These are phyloP conservation scores for Canis aureus DNA, from an alignment of 2,113 vertebrate species.

Conservation along the genomic window DNA sequence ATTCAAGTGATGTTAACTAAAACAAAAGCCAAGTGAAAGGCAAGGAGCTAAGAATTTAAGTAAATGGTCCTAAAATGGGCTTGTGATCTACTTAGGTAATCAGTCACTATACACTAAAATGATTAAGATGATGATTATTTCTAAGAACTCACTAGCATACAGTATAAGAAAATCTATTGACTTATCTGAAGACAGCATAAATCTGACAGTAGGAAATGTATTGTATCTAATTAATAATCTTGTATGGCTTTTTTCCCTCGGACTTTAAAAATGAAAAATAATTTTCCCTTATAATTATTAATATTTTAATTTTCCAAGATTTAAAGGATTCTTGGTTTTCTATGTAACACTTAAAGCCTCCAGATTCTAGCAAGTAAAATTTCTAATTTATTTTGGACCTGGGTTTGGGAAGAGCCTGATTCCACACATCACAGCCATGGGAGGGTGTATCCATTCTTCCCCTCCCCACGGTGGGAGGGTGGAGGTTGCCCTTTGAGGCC, in stretches of 20 bases:
- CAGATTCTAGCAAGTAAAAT: neutral
- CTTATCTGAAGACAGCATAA: neutral
- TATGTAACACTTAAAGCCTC: neutral
- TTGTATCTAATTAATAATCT: neutral
- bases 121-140: conserved; percentile 7
- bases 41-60: neutral
- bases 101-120: conserved; percentile 5
- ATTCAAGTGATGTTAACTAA: conserved; percentile 26
- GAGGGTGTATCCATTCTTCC: too few species aligned
- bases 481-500: neutral
- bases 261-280: neutral
- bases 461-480: neutral
- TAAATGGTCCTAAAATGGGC: conserved; percentile 2
- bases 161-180: neutral
- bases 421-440: neutral
- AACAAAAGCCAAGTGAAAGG: neutral
- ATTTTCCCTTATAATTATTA: conserved; percentile 9
- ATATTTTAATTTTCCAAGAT: conserved; percentile 24
- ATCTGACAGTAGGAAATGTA: neutral
- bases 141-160: neutral
- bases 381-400: neutral
- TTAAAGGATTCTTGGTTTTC: neutral
- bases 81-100: neutral
- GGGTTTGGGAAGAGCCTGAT: neutral
- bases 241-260: neutral